A percentile compares a stretch with the other conserved stretches of the same genome.
Conservation (phyloP, 2,113 vertebrate genomes). For the Penelope pileata region DNA sequence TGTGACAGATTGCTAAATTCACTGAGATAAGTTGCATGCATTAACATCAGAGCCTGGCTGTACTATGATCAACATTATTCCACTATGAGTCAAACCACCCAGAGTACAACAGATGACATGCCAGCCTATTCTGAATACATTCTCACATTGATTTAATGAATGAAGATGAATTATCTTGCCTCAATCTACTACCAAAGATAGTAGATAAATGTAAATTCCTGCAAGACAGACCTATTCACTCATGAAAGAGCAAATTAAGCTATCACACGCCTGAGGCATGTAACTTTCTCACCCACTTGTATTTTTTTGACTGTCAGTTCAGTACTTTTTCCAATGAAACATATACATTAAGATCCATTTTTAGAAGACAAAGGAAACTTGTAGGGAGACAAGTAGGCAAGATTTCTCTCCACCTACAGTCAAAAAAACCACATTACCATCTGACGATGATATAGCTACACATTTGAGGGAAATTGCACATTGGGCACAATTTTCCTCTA, state of each 20-base stretch:
- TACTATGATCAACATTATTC: background rate
- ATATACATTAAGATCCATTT: background rate
- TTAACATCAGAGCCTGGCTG: background rate
- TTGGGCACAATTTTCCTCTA: background rate
- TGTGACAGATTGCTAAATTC: background rate
- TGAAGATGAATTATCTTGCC: background rate
- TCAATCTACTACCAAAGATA: background rate
- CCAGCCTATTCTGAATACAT: background rate
- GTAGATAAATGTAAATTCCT: slow-evolving; percentile 24
- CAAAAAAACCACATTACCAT: background rate
- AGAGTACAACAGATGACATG: background rate
- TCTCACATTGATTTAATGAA: background rate
- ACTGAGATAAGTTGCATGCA: background rate
- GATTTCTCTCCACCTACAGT: background rate
- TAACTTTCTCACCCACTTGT: background rate
- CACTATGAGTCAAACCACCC: background rate
- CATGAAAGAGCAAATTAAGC: background rate
- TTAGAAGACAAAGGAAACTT: background rate
- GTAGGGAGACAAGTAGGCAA: background rate
- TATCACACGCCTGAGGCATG: background rate
- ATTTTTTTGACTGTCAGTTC: background rate
- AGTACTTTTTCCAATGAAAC: background rate
- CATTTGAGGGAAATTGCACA: background rate
- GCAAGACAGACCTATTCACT: background rate
- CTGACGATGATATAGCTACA: background rate